Evolutionary conservation across 2,113 vertebrate species (phyloP), one percentile per base, ranked within the genome.

Genomic region (Ageneiosus marmoratus): DNA sequence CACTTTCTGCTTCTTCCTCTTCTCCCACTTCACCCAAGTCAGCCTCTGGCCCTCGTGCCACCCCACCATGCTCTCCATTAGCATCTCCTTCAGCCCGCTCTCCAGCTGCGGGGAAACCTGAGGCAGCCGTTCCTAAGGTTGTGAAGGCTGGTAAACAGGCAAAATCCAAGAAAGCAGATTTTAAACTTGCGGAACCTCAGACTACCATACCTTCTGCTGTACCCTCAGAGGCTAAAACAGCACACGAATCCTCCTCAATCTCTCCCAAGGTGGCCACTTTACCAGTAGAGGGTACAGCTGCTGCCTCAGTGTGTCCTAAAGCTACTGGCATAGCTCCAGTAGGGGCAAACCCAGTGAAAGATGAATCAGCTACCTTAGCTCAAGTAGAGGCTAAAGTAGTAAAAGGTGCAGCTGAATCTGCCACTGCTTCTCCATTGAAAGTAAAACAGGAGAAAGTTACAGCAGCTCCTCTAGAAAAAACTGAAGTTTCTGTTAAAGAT

Each of bases 121-220:
- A 86, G 82, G 89, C 88, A 74, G 88, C 80, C 32, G 86, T 84
- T 88, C 92, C 94, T 9, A 95, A 93, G 84, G 91, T 95, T 85
- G 90, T 95, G 15, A 94, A 94, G 80, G 93, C 91, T 89, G 91
- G 93, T 22, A 95, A 95, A 90, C 92, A 93, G 82, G 91, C 85
- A 77, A 94, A 92, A 84, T 3, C 81, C 79, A 92, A 90, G 80
- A 93, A 93, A 86, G 86, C 53, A 65, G 92, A 93, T 29, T 94
- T 94, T 88, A 85, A 88, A 20, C 83, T 90, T 86, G 60, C 75
- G 41, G 80, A 87, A 80, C 56, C 56, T 56, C 10, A 82, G 62
- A 53, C 75, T 55, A 67, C 67, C 7, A 70, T 46, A 51, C 22
- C 83, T 56, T 70, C 16, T 15, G 22, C 77, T 44, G 83, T 12